Percentiles rank a stretch among this genome's conserved stretches.
phyloP scores from a whole-genome alignment of 2,113 vertebrate species.

The Proterorhinus semilunaris region DNA sequence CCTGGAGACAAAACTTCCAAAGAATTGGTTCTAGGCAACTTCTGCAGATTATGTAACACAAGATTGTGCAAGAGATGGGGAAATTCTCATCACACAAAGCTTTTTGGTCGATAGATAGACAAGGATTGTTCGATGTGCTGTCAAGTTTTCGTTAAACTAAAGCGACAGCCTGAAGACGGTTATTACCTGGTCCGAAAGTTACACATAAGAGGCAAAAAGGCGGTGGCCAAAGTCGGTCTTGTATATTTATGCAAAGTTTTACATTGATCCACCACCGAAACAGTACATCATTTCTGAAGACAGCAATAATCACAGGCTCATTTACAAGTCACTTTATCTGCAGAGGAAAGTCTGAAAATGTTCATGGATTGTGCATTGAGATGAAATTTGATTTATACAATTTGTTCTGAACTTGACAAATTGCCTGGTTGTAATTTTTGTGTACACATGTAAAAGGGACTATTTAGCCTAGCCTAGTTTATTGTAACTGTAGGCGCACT shows the following conservation, averaged over 20 bases:
- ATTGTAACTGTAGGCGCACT: constrained; percentile 38
- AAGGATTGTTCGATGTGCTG: neutral
- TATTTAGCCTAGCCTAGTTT: constrained; percentile 43
- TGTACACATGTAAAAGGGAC: constrained; percentile 38
- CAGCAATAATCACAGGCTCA: constrained; percentile 54
- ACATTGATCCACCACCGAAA: neutral
- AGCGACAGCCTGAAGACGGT: neutral
- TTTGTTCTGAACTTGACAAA: constrained; percentile 16
- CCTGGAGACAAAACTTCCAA: constrained; percentile 6
- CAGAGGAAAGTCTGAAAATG: constrained; percentile 28
- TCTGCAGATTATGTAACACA: constrained; percentile 6
- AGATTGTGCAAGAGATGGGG: neutral
- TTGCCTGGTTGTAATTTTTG: constrained; percentile 28
- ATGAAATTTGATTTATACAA: constrained; percentile 42
- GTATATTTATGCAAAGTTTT: neutral
- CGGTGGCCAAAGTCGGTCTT: constrained; percentile 1
- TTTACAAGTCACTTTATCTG: constrained; percentile 28
- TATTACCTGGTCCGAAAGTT: neutral
- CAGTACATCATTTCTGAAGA: constrained; percentile 3
- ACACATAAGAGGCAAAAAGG: neutral
- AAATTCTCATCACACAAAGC: neutral
- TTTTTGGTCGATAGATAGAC: neutral
- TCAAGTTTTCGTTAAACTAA: neutral
- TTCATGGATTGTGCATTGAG: constrained; percentile 13
- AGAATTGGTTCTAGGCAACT: neutral